phyloP scores from a whole-genome alignment of 2,113 vertebrate genomes.

The Lonchura striata region DNA sequence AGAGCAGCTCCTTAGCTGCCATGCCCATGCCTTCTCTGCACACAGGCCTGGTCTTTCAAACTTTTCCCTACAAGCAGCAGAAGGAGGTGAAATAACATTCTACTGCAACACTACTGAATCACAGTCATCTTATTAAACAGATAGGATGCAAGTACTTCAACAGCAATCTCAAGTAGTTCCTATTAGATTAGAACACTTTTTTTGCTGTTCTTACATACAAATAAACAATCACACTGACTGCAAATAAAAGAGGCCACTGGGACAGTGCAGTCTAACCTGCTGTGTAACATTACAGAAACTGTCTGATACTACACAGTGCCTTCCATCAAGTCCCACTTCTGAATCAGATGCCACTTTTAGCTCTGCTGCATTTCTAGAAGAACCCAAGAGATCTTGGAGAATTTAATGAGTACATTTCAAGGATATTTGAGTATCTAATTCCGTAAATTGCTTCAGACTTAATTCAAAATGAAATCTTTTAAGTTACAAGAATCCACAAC shows the following conservation, averaged over 20 bases:
- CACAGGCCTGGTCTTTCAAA: not conserved
- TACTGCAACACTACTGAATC: not conserved
- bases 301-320: not conserved
- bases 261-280: not conserved
- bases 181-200: not conserved
- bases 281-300: not conserved
- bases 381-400: not conserved
- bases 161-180: not conserved
- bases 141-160: not conserved
- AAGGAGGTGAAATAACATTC: not conserved
- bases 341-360: not conserved
- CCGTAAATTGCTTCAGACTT: constrained; percentile 11
- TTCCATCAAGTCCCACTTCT: not conserved
- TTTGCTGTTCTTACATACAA: not conserved
- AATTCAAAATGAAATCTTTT: constrained; percentile 21
- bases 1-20: not conserved
- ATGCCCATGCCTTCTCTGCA: not conserved
- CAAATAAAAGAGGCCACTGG: not conserved
- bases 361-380: not conserved
- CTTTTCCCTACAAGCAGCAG: not conserved
- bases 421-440: constrained; percentile 43
- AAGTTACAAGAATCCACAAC: not conserved
- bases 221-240: not conserved
- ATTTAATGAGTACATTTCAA: constrained; percentile 42
- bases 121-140: not conserved